Conservation (phyloP, 2,113 vertebrate genomes). For the Myodes glareolus region DNA sequence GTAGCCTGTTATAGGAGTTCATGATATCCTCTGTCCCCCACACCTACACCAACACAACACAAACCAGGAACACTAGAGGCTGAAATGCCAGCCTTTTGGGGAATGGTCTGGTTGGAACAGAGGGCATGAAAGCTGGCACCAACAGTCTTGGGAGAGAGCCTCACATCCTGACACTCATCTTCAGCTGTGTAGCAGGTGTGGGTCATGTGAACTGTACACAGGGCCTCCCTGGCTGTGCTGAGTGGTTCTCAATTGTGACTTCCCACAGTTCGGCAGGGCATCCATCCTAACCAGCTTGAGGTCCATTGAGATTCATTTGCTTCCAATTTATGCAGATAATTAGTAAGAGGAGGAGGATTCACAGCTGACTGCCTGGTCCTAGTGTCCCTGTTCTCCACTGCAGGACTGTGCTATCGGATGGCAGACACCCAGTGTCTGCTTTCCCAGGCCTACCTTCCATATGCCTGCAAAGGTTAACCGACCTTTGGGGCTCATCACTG, state of each 20-base stretch:
- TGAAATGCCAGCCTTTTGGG: accelerated
- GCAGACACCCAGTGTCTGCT: background rate
- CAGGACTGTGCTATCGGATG: background rate
- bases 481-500: background rate
- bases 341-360: background rate
- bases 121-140: background rate
- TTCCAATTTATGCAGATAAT: background rate
- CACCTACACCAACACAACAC: background rate
- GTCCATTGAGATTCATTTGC: background rate
- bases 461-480: accelerated
- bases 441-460: background rate
- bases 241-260: background rate
- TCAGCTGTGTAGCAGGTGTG: background rate
- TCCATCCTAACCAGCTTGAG: background rate
- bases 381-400: background rate
- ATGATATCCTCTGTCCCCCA: background rate
- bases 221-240: background rate
- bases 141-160: background rate
- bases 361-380: background rate
- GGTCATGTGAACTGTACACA: background rate
- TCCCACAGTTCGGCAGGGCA: no score
- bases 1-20: background rate
- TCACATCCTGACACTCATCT: accelerated
- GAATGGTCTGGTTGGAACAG: background rate
- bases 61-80: background rate